Base-by-base conservation (phyloP, 2,797 vertebrate species). In the Falco biarmicus region DNA sequence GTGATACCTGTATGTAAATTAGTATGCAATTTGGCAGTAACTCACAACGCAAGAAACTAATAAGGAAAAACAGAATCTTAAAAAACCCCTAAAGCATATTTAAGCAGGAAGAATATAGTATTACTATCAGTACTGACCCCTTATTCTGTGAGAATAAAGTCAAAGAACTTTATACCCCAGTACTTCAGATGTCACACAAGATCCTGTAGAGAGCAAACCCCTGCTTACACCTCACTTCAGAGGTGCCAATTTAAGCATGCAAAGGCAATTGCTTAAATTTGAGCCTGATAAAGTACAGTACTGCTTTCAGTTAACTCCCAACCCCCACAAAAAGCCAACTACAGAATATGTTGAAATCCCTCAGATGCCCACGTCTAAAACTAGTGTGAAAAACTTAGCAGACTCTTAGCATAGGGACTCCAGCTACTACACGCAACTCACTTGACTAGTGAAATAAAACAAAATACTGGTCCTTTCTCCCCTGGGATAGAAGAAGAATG, bases 61-160 rank as follows among this genome's bases (percentile, higher is more conserved):
- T 78, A 89, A 48, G 14, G 17, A 87, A 89, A 65, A 85, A 11
- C 3, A 84, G 45, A 68, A 71, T 57, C 43, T 51, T 26, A 47
- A 69, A 60, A 61, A 15, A 10, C 0, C 0, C 4, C 3, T 8
- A 61, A 51, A 32, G 9, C 6, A 4, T 74, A 64, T 66, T 84
- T 57, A 77, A 73, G 39, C 18, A 77, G 56, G 53, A 43, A 79
- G 17, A 84, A 83, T 50, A 48, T 2, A 54, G 15, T 60, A 63
- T 32, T 71, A 29, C 16, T 43, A 32, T 37, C 45, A 89, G 48
- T 19, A 66, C 14, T 32, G 34, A 59, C 9, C 32, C 22, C 26
- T 48, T 51, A 32, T 19, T 85, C 69, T 71, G 28, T 64, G 48
- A 61, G 24, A 89, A 86, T 45, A 34, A 87, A 75, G 28, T 64